These are phyloP conservation scores for Augochlora pura DNA, from an alignment of 1,140 invertebrate species.

Conservation along the genomic window DNA sequence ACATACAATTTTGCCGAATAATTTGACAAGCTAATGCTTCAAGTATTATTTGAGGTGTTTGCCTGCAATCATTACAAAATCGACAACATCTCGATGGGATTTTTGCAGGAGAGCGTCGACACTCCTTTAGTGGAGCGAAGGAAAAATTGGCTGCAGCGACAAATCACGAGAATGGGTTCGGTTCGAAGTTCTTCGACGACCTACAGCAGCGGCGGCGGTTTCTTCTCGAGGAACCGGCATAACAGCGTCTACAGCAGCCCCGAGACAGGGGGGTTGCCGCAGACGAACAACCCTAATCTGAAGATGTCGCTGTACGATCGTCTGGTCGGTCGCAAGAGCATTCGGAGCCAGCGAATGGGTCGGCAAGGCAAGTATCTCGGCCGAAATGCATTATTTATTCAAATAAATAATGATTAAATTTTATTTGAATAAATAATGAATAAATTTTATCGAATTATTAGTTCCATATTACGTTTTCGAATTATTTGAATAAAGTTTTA, in stretches of 20 bases:
- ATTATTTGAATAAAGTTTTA: too few species aligned
- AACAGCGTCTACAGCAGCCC: slow-evolving; percentile 90
- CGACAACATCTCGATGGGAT: too few species aligned
- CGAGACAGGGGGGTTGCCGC: slow-evolving; percentile 82
- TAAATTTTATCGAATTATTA: too few species aligned
- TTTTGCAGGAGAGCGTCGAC: slow-evolving; percentile 89
- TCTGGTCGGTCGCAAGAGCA: slow-evolving; percentile 89
- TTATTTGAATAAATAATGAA: too few species aligned
- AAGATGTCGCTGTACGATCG: slow-evolving; percentile 91
- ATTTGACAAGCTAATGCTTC: too few species aligned
- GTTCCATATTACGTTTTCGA: too few species aligned
- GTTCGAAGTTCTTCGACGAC: slow-evolving; percentile 90
- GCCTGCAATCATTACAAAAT: not conserved
- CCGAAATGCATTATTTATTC: not conserved
- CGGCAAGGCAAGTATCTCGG: slow-evolving; percentile 81
- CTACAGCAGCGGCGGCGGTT: slow-evolving; percentile 88
- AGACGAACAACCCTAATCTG: slow-evolving; percentile 77
- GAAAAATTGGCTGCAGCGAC: slow-evolving; percentile 93
- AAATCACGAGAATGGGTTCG: slow-evolving; percentile 90
- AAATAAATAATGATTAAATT: too few species aligned
- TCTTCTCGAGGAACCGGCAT: slow-evolving; percentile 86
- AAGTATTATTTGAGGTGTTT: too few species aligned
- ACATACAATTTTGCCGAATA: too few species aligned
- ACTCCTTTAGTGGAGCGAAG: slow-evolving; percentile 90
- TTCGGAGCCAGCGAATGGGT: slow-evolving; percentile 84